Percentiles rank a stretch among this genome's conserved stretches.
Evolutionary conservation across 2,113 vertebrate species (phyloP).

Genomic region (Rafetus swinhoei): DNA sequence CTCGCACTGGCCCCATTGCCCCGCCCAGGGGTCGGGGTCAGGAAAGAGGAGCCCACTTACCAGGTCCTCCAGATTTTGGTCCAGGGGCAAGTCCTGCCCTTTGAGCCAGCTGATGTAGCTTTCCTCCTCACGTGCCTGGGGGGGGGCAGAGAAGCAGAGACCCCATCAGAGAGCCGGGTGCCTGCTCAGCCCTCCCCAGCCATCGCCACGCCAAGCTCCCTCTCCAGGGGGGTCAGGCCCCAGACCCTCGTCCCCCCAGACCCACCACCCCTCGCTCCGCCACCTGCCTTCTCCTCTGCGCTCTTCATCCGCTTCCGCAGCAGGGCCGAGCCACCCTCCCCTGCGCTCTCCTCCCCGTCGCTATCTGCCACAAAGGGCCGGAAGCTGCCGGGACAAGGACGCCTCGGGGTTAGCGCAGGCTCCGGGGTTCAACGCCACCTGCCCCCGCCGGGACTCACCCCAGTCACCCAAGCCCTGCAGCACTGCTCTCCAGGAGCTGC

Average conservation of each 20-base stretch:
- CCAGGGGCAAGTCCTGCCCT: conserved; percentile 80
- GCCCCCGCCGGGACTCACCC: neutral
- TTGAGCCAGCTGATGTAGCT: conserved; percentile 91
- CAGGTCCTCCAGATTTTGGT: conserved; percentile 84
- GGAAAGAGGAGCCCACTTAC: conserved; percentile 62
- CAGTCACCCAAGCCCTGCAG: too few species aligned
- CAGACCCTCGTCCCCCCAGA: neutral
- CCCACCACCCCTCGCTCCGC: neutral
- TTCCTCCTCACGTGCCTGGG: conserved; percentile 86
- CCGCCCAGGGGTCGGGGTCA: neutral
- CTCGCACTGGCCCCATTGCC: too few species aligned
- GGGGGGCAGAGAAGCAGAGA: neutral
- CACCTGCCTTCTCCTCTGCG: conserved; percentile 85
- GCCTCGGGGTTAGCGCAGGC: neutral
- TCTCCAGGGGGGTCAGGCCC: neutral
- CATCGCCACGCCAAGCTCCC: neutral
- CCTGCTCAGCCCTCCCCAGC: too few species aligned
- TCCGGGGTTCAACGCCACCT: neutral
- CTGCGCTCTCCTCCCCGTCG: conserved; percentile 62
- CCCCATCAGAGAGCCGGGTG: neutral
- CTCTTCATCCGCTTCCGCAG: conserved; percentile 82
- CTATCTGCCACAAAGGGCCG: conserved; percentile 86
- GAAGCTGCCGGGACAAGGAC: conserved; percentile 75
- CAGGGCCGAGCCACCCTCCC: conserved; percentile 61
- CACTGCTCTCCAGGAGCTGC: too few species aligned